Base-by-base conservation (phyloP, 1,140 invertebrate genomes). In the Neotoxoptera formosana region DNA sequence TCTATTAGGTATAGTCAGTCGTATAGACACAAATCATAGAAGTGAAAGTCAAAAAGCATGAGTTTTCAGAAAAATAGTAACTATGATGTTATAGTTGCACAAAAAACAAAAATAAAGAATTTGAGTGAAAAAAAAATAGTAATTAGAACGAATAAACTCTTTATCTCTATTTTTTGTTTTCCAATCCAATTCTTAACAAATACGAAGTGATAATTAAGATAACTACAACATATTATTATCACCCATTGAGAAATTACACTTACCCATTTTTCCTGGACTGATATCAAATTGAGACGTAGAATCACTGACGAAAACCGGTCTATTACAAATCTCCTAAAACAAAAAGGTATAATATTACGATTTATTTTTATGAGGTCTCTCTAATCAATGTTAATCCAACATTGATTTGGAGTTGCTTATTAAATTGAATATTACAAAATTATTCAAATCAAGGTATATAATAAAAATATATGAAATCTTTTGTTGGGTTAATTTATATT, bases 201-300 rank as follows among this genome's bases (percentile, higher is more conserved):
- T 14, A 45, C 76, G n/a, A 23, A n/a, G 11, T 23, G 30, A 93
- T 25, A 83, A 48, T 91, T 48, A 34, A 23, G 6, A 60, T 91
- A 84, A 48, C 83, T 83, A 48, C 30, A 1, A 91, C 20, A 41
- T 41, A 41, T 51, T 41, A 41, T 51, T 11, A 91, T 60, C 23
- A 90, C 51, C 23, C 11, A 34, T 51, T 91, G 11, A 83, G 6
- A 91, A 86, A 86, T 45, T 87, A 90, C 53, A 95, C 96, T 97
- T 96, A 98, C 98, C 98, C 96, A 99, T 97, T 96, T 98, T 98
- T 34, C 98, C 98, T 11, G 98, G 97, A 91, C 96, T 96, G 76
- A 98, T 97, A 95, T 98, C 98, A 95, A 98, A 98, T 91, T 97
- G 97, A 23, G 97, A 95, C 30, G 97, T 96, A 11, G 96, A 96